Conservation (phyloP, 2,797 vertebrate species). For the Brachyalestes nurse region DNA sequence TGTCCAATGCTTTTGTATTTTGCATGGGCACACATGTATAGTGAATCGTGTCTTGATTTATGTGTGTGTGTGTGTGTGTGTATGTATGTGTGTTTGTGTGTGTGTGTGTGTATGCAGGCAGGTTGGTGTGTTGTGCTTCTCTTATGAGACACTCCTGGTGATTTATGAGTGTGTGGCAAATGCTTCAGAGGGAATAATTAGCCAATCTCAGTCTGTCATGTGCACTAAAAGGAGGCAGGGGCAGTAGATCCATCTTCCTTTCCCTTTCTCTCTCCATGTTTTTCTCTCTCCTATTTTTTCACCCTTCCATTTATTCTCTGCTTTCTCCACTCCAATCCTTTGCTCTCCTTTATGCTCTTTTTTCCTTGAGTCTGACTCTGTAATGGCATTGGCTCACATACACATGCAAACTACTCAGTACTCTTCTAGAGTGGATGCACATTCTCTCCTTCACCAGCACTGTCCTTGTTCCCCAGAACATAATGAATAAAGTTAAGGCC, state of each 20-base stretch:
- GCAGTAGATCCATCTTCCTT: conserved; percentile 86
- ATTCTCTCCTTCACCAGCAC: conserved; percentile 8
- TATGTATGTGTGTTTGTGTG: conserved; percentile 25
- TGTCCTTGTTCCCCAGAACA: conserved; percentile 32
- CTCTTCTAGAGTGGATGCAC: conserved; percentile 24
- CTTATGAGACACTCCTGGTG: conserved; percentile 76
- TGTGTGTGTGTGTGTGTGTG: conserved; percentile 29
- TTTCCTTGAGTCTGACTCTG: conserved; percentile 53
- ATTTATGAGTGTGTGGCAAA: conserved; percentile 85
- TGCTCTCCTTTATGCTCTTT: background rate
- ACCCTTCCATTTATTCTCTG: conserved; percentile 37
- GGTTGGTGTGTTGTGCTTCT: conserved; percentile 63
- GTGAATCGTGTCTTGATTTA: conserved; percentile 15
- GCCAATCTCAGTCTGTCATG: conserved; percentile 85
- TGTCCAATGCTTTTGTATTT: conserved; percentile 43
- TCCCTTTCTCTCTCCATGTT: conserved; percentile 64
- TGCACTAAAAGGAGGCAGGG: conserved; percentile 77
- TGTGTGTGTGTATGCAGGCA: conserved; percentile 41
- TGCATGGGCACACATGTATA: conserved; percentile 14
- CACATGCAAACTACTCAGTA: conserved; percentile 38
- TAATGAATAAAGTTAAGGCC: background rate
- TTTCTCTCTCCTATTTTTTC: conserved; percentile 38
- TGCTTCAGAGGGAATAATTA: conserved; percentile 86
- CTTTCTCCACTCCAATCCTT: conserved; percentile 44
- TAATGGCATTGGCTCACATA: conserved; percentile 39